Evolutionary conservation across 2,113 vertebrate genomes (phyloP).

Genomic region (Rallus limicola): DNA sequence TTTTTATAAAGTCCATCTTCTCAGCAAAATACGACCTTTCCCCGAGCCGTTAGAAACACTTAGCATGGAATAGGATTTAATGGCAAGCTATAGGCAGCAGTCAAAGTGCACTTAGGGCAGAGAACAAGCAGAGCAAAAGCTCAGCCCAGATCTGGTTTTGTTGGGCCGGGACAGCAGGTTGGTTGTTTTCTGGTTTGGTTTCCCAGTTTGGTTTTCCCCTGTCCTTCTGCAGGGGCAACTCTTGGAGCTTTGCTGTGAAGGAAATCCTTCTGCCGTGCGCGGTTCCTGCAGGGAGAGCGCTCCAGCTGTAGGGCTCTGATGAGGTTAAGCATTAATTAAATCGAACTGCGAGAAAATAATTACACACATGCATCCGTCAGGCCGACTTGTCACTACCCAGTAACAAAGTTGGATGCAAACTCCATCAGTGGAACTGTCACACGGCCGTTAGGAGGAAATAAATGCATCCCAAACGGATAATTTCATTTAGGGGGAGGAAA

Average conservation of each 20-base stretch:
- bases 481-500: conserved; percentile 62
- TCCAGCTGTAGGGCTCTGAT: conserved; percentile 70
- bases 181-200: neutral
- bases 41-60: conserved; percentile 19
- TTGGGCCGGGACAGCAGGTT: neutral
- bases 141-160: neutral
- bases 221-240: neutral
- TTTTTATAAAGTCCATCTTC: neutral
- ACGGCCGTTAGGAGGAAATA: conserved; percentile 75
- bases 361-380: conserved; percentile 73
- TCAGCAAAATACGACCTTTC: neutral
- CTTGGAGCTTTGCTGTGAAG: neutral
- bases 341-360: conserved; percentile 74
- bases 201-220: neutral
- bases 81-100: neutral
- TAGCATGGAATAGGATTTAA: conserved; percentile 46
- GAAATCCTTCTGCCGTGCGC: conserved; percentile 43
- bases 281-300: conserved; percentile 40
- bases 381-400: conserved; percentile 68
- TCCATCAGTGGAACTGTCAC: conserved; percentile 75
- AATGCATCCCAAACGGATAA: conserved; percentile 81
- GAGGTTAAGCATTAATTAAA: conserved; percentile 81
- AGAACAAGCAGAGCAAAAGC: neutral
- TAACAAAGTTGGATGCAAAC: conserved; percentile 74
- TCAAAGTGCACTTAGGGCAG: conserved; percentile 2